Base-by-base conservation (phyloP, 2,888 invertebrate species). In the Macaria notata region DNA sequence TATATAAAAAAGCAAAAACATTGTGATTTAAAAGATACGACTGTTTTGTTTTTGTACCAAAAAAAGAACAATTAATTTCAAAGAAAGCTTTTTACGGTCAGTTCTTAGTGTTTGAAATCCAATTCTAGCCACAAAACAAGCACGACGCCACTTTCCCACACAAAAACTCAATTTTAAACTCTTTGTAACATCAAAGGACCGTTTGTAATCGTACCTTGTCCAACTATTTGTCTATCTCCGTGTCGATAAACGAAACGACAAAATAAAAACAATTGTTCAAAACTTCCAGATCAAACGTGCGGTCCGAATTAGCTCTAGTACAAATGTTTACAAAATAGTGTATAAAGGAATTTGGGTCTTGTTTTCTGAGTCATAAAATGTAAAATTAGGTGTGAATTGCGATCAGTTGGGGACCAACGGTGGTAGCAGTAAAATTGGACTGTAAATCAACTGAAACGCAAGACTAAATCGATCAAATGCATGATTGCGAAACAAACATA, bases 321-420 rank as follows among this genome's bases (percentile, higher is more conserved):
- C n/a, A 44, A 46, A 29, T 63, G 66, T 66, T 66, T 68, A 65
- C 59, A 49, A 59, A 61, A 64, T 52, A 66, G 45, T 45, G 46
- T 53, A 47, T 9, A 31, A 36, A 48, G 61, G 61, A 66, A 65
- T 66, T 43, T 57, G 59, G 66, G 59, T 59, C 62, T 65, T 65
- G 68, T 65, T 66, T 57, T 62, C 60, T 56, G 50, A 56, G 61
- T 57, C 57, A 61, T 68, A 66, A 66, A 68, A 64, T 56, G 54
- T 63, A 66, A 65, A 65, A 66, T 66, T 65, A 63, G 61, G 64
- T 62, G 60, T 39, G 58, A 64, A 61, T 54, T 50, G 51, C 61
- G 49, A 43, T 9, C 42, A 53, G 44, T 56, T 43, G 41, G 56
- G 46, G 49, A 62, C 59, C 60, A 56, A 52, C 56, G 49, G 46